Percentiles rank a stretch among this genome's conserved stretches.
Conservation (phyloP, 2,113 vertebrate genomes). For the Pontoporia blainvillei region DNA sequence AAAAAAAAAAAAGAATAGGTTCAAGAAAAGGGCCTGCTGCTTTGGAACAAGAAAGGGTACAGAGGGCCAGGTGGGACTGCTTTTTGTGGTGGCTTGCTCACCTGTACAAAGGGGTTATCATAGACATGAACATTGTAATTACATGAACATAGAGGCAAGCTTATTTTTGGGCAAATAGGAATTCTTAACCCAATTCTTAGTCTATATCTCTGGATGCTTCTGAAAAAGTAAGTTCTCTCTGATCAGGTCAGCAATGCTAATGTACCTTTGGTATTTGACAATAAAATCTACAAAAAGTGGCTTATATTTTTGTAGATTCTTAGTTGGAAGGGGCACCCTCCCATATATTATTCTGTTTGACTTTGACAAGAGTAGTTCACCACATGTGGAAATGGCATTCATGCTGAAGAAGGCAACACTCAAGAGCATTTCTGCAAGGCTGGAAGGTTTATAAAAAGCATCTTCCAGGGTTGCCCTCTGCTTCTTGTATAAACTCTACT, state of each 20-base stretch:
- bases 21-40: not conserved
- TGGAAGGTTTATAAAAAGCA: not conserved
- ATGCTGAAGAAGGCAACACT: not conserved
- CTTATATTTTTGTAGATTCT: not conserved
- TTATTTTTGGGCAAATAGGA: not conserved
- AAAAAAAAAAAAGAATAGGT: too few relatives aligned
- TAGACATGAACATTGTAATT: not conserved
- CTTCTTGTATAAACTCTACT: not conserved
- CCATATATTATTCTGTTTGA: not conserved
- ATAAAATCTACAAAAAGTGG: not conserved
- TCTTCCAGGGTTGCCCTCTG: not conserved
- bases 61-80: not conserved
- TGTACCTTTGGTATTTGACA: not conserved
- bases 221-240: not conserved
- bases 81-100: not conserved
- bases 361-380: not conserved
- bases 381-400: not conserved
- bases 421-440: not conserved
- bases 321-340: not conserved
- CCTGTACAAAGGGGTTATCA: not conserved
- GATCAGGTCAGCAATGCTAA: not conserved
- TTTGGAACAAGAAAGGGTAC: not conserved
- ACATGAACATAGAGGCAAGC: not conserved
- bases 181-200: not conserved
- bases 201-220: not conserved